phyloP scores from a whole-genome alignment of 2,888 invertebrate species.

The Diaprepes abbreviatus region DNA sequence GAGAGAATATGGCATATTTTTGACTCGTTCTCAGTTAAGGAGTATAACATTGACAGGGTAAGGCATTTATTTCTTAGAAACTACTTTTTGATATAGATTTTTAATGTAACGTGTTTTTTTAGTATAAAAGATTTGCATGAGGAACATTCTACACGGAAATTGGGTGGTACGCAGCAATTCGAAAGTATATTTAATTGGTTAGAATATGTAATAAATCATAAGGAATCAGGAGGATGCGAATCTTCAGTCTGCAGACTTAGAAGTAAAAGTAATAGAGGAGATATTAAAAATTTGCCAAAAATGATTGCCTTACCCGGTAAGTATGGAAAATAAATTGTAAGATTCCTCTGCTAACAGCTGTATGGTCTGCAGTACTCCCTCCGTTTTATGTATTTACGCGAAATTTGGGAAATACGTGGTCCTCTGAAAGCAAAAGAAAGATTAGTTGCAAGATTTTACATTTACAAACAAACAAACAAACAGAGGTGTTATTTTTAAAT shows the following conservation, averaged over 20 bases:
- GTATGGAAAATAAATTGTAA: too few relatives aligned
- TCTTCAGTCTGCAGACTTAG: constrained; percentile 5
- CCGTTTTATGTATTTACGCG: too few relatives aligned
- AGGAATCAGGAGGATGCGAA: neutral
- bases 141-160: neutral
- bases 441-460: too few relatives aligned
- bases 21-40: constrained; percentile 89
- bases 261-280: neutral
- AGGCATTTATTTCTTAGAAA: neutral
- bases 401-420: too few relatives aligned
- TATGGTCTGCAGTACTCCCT: too few relatives aligned
- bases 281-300: neutral
- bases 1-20: constrained; percentile 87
- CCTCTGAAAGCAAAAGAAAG: too few relatives aligned
- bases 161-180: too few relatives aligned
- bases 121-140: constrained; percentile 33
- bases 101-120: too few relatives aligned
- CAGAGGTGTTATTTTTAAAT: too few relatives aligned
- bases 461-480: too few relatives aligned
- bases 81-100: too few relatives aligned
- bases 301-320: constrained; percentile 34
- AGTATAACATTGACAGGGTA: constrained; percentile 81
- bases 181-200: neutral
- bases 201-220: neutral
- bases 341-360: too few relatives aligned